phyloP scores from a whole-genome alignment of 2,888 invertebrate genomes.

The Lochmaea capreae region DNA sequence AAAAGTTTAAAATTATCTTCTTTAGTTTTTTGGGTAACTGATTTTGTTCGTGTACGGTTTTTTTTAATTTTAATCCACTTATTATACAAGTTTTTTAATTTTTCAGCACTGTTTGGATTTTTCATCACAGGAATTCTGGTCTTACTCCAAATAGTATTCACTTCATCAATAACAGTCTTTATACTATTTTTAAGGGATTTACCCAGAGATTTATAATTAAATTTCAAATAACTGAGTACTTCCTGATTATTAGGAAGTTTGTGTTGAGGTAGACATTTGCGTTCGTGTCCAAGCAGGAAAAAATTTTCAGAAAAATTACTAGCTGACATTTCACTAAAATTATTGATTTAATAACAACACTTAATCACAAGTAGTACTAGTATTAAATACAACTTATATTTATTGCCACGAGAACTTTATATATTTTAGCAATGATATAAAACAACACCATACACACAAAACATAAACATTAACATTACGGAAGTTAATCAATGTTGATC shows the following conservation, averaged over 20 bases:
- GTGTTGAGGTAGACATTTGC: conserved; percentile 2
- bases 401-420: conserved; percentile 16
- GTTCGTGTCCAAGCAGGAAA: conserved; percentile 11
- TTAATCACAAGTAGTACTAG: conserved; percentile 8
- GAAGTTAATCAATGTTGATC: no score
- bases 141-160: conserved; percentile 5
- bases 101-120: conserved; percentile 8
- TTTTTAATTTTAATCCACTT: conserved; percentile 12
- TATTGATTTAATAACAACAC: conserved; percentile 3
- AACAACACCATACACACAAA: conserved; percentile 12
- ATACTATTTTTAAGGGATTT: background rate
- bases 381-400: background rate
- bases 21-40: conserved; percentile 14
- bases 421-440: conserved; percentile 13
- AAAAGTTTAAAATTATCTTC: conserved; percentile 13
- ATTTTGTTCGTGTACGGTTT: conserved; percentile 6
- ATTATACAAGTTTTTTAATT: conserved; percentile 9
- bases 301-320: conserved; percentile 9
- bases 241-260: background rate
- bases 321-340: conserved; percentile 8
- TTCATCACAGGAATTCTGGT: conserved; percentile 6
- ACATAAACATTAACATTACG: no score
- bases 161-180: conserved; percentile 4
- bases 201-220: background rate
- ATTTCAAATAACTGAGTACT: no score